A percentile compares a stretch with the other conserved stretches of the same genome.
These are phyloP conservation scores for Plemyria rubiginata DNA, from an alignment of 2,888 invertebrate genomes.

Conservation along the genomic window DNA sequence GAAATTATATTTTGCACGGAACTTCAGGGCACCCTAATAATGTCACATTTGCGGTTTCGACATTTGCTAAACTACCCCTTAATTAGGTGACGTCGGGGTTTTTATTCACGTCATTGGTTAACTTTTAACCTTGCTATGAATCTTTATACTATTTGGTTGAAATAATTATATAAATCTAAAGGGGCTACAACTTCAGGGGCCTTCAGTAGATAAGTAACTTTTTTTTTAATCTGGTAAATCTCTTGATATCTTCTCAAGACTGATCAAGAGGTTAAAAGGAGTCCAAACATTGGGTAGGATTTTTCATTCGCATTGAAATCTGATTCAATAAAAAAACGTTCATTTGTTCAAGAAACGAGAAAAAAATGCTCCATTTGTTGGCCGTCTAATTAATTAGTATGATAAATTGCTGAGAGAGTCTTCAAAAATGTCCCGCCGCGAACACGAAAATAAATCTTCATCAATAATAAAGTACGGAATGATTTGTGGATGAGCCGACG, in stretches of 20 bases:
- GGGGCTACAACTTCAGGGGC: no score
- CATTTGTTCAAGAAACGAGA: conserved; percentile 1
- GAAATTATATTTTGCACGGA: conserved; percentile 51
- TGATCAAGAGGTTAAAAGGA: no score
- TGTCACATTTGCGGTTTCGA: conserved; percentile 48
- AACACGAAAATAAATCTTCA: conserved; percentile 39
- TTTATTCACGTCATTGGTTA: conserved; percentile 41
- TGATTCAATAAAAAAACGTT: not conserved
- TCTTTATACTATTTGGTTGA: no score
- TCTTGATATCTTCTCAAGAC: no score
- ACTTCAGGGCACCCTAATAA: conserved; percentile 48
- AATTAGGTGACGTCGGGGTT: conserved; percentile 52
- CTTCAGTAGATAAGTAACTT: no score
- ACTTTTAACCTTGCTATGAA: not conserved
- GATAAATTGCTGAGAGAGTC: conserved; percentile 30
- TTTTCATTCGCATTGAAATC: not conserved
- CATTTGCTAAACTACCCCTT: conserved; percentile 48
- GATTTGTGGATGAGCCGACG: conserved; percentile 26
- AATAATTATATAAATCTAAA: no score
- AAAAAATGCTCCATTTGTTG: conserved; percentile 18
- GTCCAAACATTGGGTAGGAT: no score
- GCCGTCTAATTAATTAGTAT: conserved; percentile 35
- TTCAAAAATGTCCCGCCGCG: conserved; percentile 21
- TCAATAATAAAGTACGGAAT: conserved; percentile 27
- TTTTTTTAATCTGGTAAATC: no score